These are phyloP conservation scores for Phengaris alcon DNA, from an alignment of 2,888 invertebrate genomes.

Conservation along the genomic window DNA sequence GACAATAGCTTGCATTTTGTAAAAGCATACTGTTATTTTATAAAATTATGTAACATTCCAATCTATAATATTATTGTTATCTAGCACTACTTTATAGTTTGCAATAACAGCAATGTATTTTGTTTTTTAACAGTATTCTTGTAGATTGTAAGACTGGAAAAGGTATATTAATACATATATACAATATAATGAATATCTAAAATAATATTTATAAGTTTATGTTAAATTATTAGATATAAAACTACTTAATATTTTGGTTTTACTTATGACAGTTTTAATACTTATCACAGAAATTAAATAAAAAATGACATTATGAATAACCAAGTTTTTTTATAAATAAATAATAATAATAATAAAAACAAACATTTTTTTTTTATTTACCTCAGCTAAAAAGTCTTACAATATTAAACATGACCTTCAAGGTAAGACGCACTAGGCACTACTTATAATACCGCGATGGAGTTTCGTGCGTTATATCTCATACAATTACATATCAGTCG, in stretches of 20 bases:
- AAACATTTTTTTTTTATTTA: slow-evolving; percentile 50
- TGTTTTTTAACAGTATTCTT: slow-evolving; percentile 61
- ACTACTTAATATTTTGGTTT: not conserved
- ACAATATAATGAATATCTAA: slow-evolving; percentile 43
- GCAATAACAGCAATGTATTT: slow-evolving; percentile 5
- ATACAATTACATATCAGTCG: too few relatives aligned
- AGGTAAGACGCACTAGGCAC: too few relatives aligned
- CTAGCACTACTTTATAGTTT: not conserved
- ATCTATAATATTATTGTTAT: not conserved
- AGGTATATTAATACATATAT: slow-evolving; percentile 58
- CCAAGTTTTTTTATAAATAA: slow-evolving; percentile 56
- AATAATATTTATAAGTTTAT: slow-evolving; percentile 47
- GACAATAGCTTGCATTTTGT: not conserved
- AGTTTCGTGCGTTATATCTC: too few relatives aligned
- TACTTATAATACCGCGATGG: too few relatives aligned
- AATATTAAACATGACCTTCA: not conserved
- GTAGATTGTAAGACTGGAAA: slow-evolving; percentile 76
- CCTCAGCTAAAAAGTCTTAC: not conserved
- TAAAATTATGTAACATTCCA: slow-evolving; percentile 17
- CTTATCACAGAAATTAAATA: slow-evolving; percentile 57
- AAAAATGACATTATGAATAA: slow-evolving; percentile 46
- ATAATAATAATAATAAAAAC: slow-evolving; percentile 50
- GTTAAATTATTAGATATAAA: slow-evolving; percentile 9
- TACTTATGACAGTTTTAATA: slow-evolving; percentile 41
- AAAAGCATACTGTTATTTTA: not conserved